phyloP scores from a whole-genome alignment of 2,113 vertebrate genomes.

The Epinephelus moara region DNA sequence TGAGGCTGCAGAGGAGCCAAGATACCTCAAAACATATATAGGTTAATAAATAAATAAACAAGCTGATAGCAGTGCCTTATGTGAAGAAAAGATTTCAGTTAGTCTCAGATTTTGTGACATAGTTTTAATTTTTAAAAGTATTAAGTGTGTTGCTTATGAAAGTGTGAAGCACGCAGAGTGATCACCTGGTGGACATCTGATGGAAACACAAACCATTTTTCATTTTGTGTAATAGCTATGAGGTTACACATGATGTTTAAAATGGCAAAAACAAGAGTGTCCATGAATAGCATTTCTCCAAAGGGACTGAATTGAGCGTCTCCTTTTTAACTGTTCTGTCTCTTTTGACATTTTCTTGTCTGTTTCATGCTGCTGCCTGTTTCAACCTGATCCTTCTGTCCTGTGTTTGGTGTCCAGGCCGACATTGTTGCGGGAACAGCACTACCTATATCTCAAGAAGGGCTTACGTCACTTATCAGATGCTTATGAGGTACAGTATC shows the following conservation, averaged over 20 bases:
- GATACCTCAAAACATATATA: too few relatives aligned
- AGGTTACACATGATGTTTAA: background rate
- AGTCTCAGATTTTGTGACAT: background rate
- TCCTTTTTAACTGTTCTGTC: background rate
- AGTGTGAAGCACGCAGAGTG: background rate
- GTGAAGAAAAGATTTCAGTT: background rate
- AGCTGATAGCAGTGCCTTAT: background rate
- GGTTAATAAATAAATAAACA: background rate
- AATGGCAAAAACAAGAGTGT: background rate
- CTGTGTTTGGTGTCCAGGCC: constrained; percentile 82
- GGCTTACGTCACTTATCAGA: constrained; percentile 95
- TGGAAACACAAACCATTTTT: background rate
- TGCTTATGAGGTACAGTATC: constrained; percentile 91
- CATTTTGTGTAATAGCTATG: background rate
- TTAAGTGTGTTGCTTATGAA: background rate
- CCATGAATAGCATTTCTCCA: background rate
- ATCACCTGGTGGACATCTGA: background rate
- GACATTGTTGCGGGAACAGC: constrained; percentile 91
- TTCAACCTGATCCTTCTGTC: background rate
- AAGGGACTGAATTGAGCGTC: background rate
- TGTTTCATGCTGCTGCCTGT: background rate
- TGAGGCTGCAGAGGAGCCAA: background rate
- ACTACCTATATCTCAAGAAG: constrained; percentile 95
- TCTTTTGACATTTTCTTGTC: background rate
- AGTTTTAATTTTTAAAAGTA: background rate